Conservation (phyloP, 1,140 invertebrate species). For the Brachionus rotundiformis region DNA sequence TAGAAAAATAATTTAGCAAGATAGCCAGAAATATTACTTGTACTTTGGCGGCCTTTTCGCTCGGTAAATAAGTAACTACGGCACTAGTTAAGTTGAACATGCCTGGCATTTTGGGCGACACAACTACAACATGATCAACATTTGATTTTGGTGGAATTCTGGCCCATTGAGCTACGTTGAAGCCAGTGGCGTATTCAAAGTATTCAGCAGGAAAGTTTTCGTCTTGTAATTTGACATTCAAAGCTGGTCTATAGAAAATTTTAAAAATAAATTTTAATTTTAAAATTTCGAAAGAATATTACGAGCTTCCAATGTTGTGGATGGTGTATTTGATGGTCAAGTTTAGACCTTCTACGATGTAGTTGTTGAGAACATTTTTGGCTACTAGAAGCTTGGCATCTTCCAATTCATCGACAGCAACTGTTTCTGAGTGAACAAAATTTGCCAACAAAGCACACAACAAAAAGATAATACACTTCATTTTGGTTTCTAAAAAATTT, state of each 20-base stretch:
- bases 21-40: slow-evolving; percentile 53
- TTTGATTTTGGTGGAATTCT: slow-evolving; percentile 85
- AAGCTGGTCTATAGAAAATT: slow-evolving; percentile 72
- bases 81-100: slow-evolving; percentile 96
- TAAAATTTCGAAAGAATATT: slow-evolving; percentile 51
- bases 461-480: slow-evolving; percentile 8
- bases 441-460: slow-evolving; percentile 4
- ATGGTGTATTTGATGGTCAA: slow-evolving; percentile 81
- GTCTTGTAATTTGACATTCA: slow-evolving; percentile 83
- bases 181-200: slow-evolving; percentile 82
- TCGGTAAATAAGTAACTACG: slow-evolving; percentile 81
- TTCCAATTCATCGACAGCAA: slow-evolving; percentile 56
- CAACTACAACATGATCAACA: slow-evolving; percentile 87
- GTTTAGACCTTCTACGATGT: slow-evolving; percentile 96
- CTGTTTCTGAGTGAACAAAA: neutral
- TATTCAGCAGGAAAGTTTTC: slow-evolving; percentile 83
- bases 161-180: slow-evolving; percentile 78
- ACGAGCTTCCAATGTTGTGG: slow-evolving; percentile 68
- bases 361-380: slow-evolving; percentile 83
- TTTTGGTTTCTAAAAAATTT: slow-evolving; percentile 30
- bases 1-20: neutral
- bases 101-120: slow-evolving; percentile 83
- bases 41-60: slow-evolving; percentile 66
- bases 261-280: slow-evolving; percentile 53
- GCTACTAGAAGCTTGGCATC: slow-evolving; percentile 65